Percentiles rank a stretch among this genome's conserved stretches.
Evolutionary conservation across 2,113 vertebrate species (phyloP).

Genomic region (Neolamprologus longior): DNA sequence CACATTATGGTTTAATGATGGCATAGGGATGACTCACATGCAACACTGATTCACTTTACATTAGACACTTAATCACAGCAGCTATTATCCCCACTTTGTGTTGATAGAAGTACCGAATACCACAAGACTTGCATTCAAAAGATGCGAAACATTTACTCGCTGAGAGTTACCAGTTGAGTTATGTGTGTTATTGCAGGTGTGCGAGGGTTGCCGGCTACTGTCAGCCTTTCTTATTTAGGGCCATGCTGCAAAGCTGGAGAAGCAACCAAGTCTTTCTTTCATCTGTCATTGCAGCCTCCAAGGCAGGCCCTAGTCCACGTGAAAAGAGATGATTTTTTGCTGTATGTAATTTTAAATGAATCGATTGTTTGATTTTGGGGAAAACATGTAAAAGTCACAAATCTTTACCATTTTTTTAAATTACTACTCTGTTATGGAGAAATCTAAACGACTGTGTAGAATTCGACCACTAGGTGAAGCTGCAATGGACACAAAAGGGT

Average conservation of each 20-base stretch:
- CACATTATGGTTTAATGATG: constrained; percentile 51
- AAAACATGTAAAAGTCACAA: neutral
- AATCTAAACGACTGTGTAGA: neutral
- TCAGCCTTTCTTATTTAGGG: neutral
- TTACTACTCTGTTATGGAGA: neutral
- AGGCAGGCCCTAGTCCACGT: neutral
- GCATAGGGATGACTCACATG: constrained; percentile 49
- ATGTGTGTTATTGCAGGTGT: neutral
- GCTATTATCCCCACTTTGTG: constrained; percentile 28
- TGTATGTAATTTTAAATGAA: neutral
- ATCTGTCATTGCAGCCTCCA: neutral
- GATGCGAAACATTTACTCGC: neutral
- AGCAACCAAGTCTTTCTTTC: neutral
- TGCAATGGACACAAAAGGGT: neutral
- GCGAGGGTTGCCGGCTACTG: neutral
- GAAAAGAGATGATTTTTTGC: neutral
- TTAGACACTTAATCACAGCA: constrained; percentile 37
- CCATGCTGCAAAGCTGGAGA: neutral
- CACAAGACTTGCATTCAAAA: neutral
- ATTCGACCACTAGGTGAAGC: neutral
- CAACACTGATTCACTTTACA: constrained; percentile 46
- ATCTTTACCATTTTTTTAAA: neutral
- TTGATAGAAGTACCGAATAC: constrained; percentile 11
- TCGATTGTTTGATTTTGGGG: neutral
- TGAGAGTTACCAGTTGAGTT: neutral